Conservation (phyloP, 35 echinoderm and acorn worm species). For the Ophiothrix spiculata region DNA sequence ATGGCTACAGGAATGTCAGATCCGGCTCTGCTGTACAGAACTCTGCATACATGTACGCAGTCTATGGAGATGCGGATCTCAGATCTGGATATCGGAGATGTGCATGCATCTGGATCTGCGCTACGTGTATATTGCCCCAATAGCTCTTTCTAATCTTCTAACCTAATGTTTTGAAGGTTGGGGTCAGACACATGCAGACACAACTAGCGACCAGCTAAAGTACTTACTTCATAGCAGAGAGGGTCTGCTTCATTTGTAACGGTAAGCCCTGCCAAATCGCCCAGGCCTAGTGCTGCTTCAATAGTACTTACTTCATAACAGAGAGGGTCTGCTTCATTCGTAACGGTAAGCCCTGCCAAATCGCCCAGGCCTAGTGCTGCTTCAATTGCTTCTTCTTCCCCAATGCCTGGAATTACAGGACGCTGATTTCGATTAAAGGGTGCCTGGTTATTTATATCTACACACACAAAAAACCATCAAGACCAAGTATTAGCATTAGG, state of each 20-base stretch:
- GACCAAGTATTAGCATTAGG: too few species aligned
- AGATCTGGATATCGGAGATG: too few species aligned
- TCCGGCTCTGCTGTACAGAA: too few species aligned
- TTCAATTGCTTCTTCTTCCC: slow-evolving; percentile 81
- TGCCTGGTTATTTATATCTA: neutral
- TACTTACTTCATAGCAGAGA: slow-evolving; percentile 92
- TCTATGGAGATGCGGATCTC: too few species aligned
- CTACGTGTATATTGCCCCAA: too few species aligned
- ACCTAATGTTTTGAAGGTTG: too few species aligned
- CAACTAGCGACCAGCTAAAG: too few species aligned
- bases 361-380: slow-evolving; percentile 76
- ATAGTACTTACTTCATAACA: slow-evolving; percentile 87
- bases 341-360: slow-evolving; percentile 83
- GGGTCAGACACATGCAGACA: too few species aligned
- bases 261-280: slow-evolving; percentile 84
- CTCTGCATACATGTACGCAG: too few species aligned
- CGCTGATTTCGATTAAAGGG: neutral
- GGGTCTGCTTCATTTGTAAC: slow-evolving; percentile 92
- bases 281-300: slow-evolving; percentile 42
- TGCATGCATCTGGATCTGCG: too few species aligned
- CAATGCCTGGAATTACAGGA: slow-evolving; percentile 53
- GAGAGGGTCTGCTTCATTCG: slow-evolving; percentile 88
- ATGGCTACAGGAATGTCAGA: too few species aligned
- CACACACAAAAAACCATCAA: neutral
- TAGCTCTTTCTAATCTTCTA: too few species aligned